phyloP scores from a whole-genome alignment of 2,888 invertebrate species.

The Lasioglossum oenotherae region DNA sequence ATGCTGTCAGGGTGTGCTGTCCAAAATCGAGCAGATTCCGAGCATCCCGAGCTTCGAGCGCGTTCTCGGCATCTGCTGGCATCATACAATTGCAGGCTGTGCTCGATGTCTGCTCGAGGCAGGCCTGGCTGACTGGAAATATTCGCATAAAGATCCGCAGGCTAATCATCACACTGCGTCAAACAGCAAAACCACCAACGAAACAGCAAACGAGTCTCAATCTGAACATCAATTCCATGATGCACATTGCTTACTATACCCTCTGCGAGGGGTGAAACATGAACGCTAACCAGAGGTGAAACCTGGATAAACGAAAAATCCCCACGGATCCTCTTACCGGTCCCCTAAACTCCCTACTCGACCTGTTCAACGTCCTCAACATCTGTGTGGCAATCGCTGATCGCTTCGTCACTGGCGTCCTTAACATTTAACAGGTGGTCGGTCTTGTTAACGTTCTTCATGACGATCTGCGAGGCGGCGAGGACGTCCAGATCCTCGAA shows the following conservation, averaged over 20 bases:
- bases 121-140: no score
- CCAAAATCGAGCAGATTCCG: no score
- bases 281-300: neutral
- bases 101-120: no score
- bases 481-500: constrained; percentile 76
- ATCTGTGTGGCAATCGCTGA: constrained; percentile 80
- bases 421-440: constrained; percentile 72
- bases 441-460: constrained; percentile 79
- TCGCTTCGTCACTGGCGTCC: constrained; percentile 72
- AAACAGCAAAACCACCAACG: neutral
- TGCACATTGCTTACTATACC: neutral
- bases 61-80: no score
- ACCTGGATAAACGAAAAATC: neutral
- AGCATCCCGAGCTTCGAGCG: no score
- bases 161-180: neutral
- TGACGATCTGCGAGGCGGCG: constrained; percentile 78
- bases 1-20: no score
- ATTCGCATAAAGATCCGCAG: neutral
- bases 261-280: neutral
- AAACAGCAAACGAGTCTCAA: no score
- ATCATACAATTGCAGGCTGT: no score
- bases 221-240: neutral
- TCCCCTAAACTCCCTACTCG: neutral
- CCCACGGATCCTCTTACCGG: no score
- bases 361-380: constrained; percentile 80